A percentile compares a stretch with the other conserved stretches of the same genome.
These are phyloP conservation scores for Brachionus manjavacas DNA, from an alignment of 1,140 invertebrate species.

Conservation along the genomic window DNA sequence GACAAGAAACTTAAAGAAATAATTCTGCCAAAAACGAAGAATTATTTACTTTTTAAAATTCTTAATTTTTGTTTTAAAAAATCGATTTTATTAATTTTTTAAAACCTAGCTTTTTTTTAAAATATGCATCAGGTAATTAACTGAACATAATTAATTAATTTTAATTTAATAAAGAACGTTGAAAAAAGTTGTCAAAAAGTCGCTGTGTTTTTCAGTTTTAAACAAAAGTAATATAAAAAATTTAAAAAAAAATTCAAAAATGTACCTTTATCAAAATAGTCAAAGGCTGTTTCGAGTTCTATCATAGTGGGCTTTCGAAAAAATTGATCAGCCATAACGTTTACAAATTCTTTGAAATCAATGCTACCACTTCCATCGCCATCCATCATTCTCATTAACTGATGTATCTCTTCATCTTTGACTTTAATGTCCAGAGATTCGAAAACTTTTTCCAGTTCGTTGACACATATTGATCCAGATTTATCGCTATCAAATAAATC, in stretches of 20 bases:
- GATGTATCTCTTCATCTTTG: background rate
- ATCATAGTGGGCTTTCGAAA: background rate
- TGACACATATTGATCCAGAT: background rate
- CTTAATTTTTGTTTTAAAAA: too few species aligned
- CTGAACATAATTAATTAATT: too few species aligned
- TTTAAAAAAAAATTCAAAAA: background rate
- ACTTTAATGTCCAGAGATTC: background rate
- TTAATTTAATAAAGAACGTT: too few species aligned
- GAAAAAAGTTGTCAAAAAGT: too few species aligned
- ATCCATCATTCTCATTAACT: slow-evolving; percentile 33
- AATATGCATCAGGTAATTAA: too few species aligned
- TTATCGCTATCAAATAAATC: slow-evolving; percentile 29
- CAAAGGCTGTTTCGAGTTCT: slow-evolving; percentile 21
- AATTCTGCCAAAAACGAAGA: too few species aligned
- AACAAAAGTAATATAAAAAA: too few species aligned
- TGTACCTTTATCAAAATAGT: slow-evolving; percentile 10
- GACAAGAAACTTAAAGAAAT: too few species aligned
- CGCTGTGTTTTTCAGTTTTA: too few species aligned
- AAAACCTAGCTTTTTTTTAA: too few species aligned
- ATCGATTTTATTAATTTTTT: too few species aligned
- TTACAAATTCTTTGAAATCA: slow-evolving; percentile 39
- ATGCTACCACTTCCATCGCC: background rate
- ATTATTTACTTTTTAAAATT: too few species aligned
- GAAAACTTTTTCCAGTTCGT: background rate
- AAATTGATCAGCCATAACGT: slow-evolving; percentile 23